Evolutionary conservation across 2,797 vertebrate genomes (phyloP).

Genomic region (Poliocrania exsul): DNA sequence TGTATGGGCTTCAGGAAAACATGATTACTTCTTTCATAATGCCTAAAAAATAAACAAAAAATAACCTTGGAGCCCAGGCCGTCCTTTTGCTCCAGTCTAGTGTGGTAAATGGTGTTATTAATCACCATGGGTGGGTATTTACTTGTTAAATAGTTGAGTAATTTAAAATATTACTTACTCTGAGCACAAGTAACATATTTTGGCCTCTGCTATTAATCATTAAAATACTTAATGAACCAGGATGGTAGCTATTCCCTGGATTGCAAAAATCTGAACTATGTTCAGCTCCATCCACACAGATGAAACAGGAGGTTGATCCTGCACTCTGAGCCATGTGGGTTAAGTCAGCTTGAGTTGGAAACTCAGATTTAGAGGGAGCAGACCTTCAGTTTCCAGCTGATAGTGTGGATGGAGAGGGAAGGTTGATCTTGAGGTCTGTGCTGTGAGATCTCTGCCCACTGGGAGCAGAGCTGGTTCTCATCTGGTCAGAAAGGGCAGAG

Average conservation of each 20-base stretch:
- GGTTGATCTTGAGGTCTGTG: not conserved
- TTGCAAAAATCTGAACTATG: not conserved
- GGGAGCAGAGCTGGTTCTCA: not conserved
- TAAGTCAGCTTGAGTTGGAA: not conserved
- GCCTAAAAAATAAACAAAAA: conserved; percentile 18
- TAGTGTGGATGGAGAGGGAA: not conserved
- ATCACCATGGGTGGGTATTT: not conserved
- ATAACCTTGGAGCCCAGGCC: not conserved
- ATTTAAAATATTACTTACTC: conserved; percentile 2
- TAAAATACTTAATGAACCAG: not conserved
- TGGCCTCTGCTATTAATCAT: not conserved
- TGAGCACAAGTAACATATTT: not conserved
- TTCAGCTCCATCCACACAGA: accelerated
- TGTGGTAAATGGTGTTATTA: not conserved
- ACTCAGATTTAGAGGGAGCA: not conserved
- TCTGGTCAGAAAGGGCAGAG: not conserved
- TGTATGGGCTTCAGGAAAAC: conserved; percentile 30
- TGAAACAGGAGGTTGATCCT: not conserved
- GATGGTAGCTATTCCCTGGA: not conserved
- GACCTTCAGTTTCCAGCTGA: not conserved
- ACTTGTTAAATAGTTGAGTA: not conserved
- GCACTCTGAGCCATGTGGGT: not conserved
- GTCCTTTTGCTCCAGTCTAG: not conserved
- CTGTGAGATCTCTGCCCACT: not conserved
- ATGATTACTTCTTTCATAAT: conserved; percentile 10